These are phyloP conservation scores for Calliphora vicina DNA, from an alignment of 1,140 invertebrate genomes.

Conservation along the genomic window DNA sequence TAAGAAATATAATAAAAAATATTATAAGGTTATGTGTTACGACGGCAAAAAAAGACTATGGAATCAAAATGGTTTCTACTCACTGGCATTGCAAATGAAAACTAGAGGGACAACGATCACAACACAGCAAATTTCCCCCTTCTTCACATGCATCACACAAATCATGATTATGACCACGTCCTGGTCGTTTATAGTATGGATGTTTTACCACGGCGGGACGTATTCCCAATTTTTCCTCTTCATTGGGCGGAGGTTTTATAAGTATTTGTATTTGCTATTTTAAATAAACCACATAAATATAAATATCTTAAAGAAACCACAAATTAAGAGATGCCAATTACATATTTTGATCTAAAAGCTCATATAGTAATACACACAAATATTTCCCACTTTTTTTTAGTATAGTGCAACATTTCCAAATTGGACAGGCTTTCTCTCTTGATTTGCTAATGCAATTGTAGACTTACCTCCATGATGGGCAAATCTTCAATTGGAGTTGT, in stretches of 20 bases:
- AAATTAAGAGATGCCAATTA: background rate
- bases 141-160: slow-evolving; percentile 91
- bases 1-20: slow-evolving; percentile 45
- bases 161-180: slow-evolving; percentile 91
- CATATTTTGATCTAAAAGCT: background rate
- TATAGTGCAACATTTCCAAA: background rate
- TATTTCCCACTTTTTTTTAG: slow-evolving; percentile 18
- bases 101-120: slow-evolving; percentile 92
- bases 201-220: slow-evolving; percentile 76
- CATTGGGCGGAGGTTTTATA: slow-evolving; percentile 86
- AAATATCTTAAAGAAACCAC: background rate
- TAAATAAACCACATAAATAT: slow-evolving; percentile 15
- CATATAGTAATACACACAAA: background rate
- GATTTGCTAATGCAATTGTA: background rate
- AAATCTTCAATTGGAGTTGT: slow-evolving; percentile 53
- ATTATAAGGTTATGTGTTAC: slow-evolving; percentile 2
- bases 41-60: background rate
- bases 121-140: slow-evolving; percentile 94
- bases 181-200: slow-evolving; percentile 84
- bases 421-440: slow-evolving; percentile 9
- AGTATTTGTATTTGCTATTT: slow-evolving; percentile 85
- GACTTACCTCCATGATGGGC: slow-evolving; percentile 59
- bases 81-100: slow-evolving; percentile 95
- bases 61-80: slow-evolving; percentile 62
- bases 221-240: slow-evolving; percentile 66